Percentiles rank a stretch among this genome's conserved stretches.
Evolutionary conservation across 1,140 invertebrate genomes (phyloP).

Genomic region (Drosophila ogumai): DNA sequence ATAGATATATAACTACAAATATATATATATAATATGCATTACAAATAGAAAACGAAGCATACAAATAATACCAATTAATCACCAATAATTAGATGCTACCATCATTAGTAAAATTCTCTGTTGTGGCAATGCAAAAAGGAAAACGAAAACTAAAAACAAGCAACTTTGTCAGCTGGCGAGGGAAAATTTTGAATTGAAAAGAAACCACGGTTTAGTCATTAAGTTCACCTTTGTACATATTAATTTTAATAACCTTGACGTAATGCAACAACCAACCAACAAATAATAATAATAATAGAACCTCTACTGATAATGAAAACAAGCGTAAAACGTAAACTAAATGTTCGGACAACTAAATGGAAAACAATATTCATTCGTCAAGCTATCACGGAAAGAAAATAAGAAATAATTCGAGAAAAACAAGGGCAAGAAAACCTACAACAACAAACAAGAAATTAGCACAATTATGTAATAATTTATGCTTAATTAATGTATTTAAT

Average conservation of each 20-base stretch:
- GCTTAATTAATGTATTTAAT: conserved; percentile 73
- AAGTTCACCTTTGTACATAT: conserved; percentile 75
- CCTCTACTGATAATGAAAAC: conserved; percentile 37
- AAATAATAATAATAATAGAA: conserved; percentile 44
- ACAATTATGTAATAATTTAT: conserved; percentile 81
- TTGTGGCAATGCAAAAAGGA: conserved; percentile 17
- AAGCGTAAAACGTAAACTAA: conserved; percentile 72
- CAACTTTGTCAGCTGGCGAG: conserved; percentile 21
- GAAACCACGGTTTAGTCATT: conserved; percentile 59
- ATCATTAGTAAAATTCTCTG: conserved; percentile 79
- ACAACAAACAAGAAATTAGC: conserved; percentile 61
- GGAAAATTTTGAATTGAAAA: conserved; percentile 29
- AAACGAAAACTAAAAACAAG: not conserved
- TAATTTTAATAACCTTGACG: conserved; percentile 74
- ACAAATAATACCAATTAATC: conserved; percentile 64
- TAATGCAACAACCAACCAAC: conserved; percentile 62
- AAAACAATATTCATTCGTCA: conserved; percentile 22
- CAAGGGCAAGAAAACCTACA: conserved; percentile 4
- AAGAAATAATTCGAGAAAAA: conserved; percentile 20
- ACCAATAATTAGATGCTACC: conserved; percentile 76
- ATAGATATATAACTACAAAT: conserved; percentile 45
- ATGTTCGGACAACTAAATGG: conserved; percentile 50
- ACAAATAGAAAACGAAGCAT: conserved; percentile 56
- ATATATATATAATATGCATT: conserved; percentile 53
- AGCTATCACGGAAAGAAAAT: conserved; percentile 23